phyloP scores from a whole-genome alignment of 2,888 invertebrate genomes.

The Imbricaverruca yamaguchii region DNA sequence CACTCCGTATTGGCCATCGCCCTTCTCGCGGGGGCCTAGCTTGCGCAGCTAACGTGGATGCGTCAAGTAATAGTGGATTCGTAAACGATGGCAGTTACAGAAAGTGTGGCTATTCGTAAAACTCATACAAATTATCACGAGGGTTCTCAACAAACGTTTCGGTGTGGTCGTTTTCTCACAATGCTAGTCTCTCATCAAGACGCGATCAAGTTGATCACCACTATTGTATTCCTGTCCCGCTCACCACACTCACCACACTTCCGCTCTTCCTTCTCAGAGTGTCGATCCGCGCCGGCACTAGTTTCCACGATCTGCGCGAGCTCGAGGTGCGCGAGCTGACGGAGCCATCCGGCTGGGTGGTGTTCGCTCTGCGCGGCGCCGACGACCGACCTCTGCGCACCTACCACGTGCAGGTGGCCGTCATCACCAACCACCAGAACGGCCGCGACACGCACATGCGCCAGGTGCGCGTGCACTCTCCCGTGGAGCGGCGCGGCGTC shows the following conservation, averaged over 20 bases:
- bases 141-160: too few relatives aligned
- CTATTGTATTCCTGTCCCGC: too few relatives aligned
- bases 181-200: too few relatives aligned
- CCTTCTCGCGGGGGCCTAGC: too few relatives aligned
- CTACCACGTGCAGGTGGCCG: slow-evolving; percentile 93
- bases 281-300: slow-evolving; percentile 85
- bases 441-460: slow-evolving; percentile 97
- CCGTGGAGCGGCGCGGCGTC: slow-evolving; percentile 46
- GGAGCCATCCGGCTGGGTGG: slow-evolving; percentile 96
- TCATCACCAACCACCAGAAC: slow-evolving; percentile 97
- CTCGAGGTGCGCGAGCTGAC: slow-evolving; percentile 85
- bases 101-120: too few relatives aligned
- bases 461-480: slow-evolving; percentile 92
- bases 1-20: too few relatives aligned
- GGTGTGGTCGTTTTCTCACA: too few relatives aligned
- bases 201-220: too few relatives aligned
- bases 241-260: not conserved
- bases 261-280: slow-evolving; percentile 51
- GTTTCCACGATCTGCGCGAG: slow-evolving; percentile 94
- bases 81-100: too few relatives aligned
- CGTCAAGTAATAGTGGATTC: too few relatives aligned
- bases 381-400: slow-evolving; percentile 81
- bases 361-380: slow-evolving; percentile 81
- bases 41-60: too few relatives aligned
- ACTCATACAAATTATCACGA: too few relatives aligned